phyloP scores from a whole-genome alignment of 2,113 vertebrate species.

The Carassius gibelio region DNA sequence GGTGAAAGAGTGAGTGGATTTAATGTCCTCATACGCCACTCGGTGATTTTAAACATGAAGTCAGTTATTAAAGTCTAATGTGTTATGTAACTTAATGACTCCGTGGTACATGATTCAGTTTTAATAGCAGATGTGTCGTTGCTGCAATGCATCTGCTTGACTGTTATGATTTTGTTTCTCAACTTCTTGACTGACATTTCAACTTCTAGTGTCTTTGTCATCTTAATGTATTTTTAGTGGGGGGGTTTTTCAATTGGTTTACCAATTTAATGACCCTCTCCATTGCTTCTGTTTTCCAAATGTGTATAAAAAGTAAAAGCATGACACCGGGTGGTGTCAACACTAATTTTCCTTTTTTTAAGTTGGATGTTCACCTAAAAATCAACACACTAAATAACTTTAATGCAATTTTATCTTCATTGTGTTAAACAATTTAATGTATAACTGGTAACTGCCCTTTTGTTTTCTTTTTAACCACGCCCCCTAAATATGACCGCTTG shows the following conservation, averaged over 20 bases:
- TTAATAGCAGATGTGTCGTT: not conserved
- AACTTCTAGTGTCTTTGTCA: not conserved
- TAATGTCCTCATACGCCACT: not conserved
- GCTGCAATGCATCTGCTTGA: not conserved
- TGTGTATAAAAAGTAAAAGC: not conserved
- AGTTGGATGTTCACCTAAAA: not conserved
- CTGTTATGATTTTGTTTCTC: not conserved
- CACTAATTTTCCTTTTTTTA: not conserved
- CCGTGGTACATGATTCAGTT: not conserved
- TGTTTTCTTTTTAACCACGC: not conserved
- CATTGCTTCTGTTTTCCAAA: not conserved
- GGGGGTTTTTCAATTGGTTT: not conserved
- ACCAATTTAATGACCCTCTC: not conserved
- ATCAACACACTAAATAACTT: not conserved
- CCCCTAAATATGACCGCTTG: not conserved
- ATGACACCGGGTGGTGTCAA: not conserved
- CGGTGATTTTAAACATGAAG: not conserved
- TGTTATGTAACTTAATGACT: not conserved
- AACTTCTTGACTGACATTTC: not conserved
- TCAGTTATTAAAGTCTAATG: not conserved
- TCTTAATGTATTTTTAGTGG: not conserved
- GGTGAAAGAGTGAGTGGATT: conserved; percentile 19
- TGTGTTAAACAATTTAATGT: not conserved
- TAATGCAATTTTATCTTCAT: not conserved
- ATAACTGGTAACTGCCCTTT: not conserved